Percentiles rank a stretch among this genome's conserved stretches.
These are phyloP conservation scores for Penaeus vannamei DNA, from an alignment of 1,140 invertebrate species.

Conservation along the genomic window DNA sequence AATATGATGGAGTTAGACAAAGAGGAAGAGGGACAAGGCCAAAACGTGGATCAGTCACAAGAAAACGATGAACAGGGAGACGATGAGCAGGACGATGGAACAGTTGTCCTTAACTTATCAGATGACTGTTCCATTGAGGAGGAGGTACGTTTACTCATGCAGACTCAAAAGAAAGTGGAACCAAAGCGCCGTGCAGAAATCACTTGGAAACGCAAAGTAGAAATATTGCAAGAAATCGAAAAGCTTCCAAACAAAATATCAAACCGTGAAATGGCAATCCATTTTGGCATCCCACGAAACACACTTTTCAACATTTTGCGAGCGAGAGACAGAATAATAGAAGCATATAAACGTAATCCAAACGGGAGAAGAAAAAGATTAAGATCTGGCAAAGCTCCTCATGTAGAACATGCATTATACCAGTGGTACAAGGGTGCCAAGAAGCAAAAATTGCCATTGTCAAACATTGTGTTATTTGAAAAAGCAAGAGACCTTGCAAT, in stretches of 20 bases:
- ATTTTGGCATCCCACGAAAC: conserved; percentile 46
- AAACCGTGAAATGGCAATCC: conserved; percentile 44
- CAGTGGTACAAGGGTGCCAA: conserved; percentile 44
- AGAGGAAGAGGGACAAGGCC: conserved; percentile 11
- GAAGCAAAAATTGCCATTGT: conserved; percentile 39
- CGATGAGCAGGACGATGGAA: background rate
- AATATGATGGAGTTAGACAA: conserved; percentile 19
- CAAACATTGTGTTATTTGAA: conserved; percentile 47
- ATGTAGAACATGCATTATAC: conserved; percentile 37
- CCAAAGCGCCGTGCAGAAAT: conserved; percentile 42
- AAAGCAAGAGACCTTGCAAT: conserved; percentile 48
- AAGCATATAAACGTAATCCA: conserved; percentile 44
- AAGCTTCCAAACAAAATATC: conserved; percentile 42
- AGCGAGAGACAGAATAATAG: conserved; percentile 37
- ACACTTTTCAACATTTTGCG: conserved; percentile 40
- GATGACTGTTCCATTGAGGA: conserved; percentile 47
- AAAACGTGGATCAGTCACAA: background rate
- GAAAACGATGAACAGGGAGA: background rate
- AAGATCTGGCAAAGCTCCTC: conserved; percentile 45
- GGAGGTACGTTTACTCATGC: conserved; percentile 42
- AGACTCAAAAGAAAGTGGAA: conserved; percentile 42
- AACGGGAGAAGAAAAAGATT: conserved; percentile 49
- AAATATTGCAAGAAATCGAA: conserved; percentile 39
- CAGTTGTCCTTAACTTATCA: conserved; percentile 37
- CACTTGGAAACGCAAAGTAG: conserved; percentile 47